Percentiles rank a stretch among this genome's conserved stretches.
Conservation (phyloP, 2,888 invertebrate species). For the Drosophila mayaguana region DNA sequence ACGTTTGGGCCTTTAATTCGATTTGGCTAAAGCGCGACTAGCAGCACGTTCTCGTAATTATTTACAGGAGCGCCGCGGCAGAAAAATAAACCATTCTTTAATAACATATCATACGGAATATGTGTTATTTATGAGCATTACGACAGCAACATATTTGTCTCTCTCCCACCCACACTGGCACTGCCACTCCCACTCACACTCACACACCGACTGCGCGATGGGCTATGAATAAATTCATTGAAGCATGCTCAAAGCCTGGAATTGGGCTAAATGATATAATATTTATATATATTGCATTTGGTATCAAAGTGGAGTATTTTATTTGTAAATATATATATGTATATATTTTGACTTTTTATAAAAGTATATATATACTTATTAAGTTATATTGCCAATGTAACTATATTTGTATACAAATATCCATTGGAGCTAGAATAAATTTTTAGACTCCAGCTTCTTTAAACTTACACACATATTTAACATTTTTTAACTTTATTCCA, state of each 20-base stretch:
- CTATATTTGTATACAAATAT: too few species aligned
- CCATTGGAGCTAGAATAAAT: too few species aligned
- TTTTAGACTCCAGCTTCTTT: too few species aligned
- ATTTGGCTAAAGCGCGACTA: slow-evolving; percentile 61
- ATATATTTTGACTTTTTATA: too few species aligned
- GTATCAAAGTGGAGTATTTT: background rate
- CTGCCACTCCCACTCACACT: slow-evolving; percentile 38
- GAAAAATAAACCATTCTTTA: slow-evolving; percentile 59
- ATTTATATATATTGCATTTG: slow-evolving; percentile 17
- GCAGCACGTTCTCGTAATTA: slow-evolving; percentile 73
- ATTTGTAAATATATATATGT: background rate
- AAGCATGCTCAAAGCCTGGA: slow-evolving; percentile 1
- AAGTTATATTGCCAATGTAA: too few species aligned
- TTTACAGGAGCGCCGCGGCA: slow-evolving; percentile 68
- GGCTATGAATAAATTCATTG: slow-evolving; percentile 67
- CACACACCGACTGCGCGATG: slow-evolving; percentile 28
- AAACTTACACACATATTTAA: too few species aligned
- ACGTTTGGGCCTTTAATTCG: slow-evolving; percentile 79
- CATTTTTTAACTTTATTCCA: too few species aligned
- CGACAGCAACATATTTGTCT: slow-evolving; percentile 67
- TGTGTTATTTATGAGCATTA: slow-evolving; percentile 71
- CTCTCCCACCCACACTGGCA: slow-evolving; percentile 48
- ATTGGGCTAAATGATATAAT: slow-evolving; percentile 14
- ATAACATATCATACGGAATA: slow-evolving; percentile 67
- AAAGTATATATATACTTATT: too few species aligned